phyloP scores from a whole-genome alignment of 2,888 invertebrate genomes.

The Meliscaeva auricollis region DNA sequence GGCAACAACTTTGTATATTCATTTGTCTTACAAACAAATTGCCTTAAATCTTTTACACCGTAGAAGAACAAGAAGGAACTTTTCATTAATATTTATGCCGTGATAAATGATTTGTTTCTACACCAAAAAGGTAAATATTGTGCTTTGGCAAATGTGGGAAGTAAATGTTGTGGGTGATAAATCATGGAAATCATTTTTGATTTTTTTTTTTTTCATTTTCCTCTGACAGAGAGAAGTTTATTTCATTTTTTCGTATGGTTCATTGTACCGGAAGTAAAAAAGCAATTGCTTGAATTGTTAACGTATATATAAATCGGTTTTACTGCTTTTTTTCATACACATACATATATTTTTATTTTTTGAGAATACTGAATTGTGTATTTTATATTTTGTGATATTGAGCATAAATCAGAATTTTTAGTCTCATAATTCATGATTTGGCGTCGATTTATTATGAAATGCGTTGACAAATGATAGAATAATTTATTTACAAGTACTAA shows the following conservation, averaged over 20 bases:
- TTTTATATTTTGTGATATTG: not conserved
- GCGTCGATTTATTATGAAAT: not conserved
- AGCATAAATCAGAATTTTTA: not conserved
- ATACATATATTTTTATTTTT: too few species aligned
- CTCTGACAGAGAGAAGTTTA: not conserved
- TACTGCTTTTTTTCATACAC: too few species aligned
- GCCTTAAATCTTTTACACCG: not conserved
- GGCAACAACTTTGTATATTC: not conserved
- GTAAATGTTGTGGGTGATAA: not conserved
- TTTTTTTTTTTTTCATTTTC: not conserved
- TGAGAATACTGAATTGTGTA: not conserved
- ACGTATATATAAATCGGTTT: too few species aligned
- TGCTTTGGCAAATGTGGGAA: not conserved
- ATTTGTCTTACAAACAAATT: not conserved
- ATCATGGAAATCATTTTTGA: not conserved
- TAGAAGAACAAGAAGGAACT: not conserved
- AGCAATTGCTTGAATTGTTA: not conserved
- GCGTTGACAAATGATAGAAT: too few species aligned
- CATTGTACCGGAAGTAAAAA: constrained; percentile 1
- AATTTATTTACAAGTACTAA: too few species aligned
- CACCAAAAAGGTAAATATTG: constrained; percentile 15
- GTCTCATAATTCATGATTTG: not conserved
- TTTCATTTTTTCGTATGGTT: not conserved
- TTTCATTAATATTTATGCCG: constrained; percentile 4
- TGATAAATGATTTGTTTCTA: not conserved